Percentiles rank a stretch among this genome's conserved stretches.
Conservation (phyloP, 37 sponge, comb jelly and placozoan genomes). For the Geodia barretti region DNA sequence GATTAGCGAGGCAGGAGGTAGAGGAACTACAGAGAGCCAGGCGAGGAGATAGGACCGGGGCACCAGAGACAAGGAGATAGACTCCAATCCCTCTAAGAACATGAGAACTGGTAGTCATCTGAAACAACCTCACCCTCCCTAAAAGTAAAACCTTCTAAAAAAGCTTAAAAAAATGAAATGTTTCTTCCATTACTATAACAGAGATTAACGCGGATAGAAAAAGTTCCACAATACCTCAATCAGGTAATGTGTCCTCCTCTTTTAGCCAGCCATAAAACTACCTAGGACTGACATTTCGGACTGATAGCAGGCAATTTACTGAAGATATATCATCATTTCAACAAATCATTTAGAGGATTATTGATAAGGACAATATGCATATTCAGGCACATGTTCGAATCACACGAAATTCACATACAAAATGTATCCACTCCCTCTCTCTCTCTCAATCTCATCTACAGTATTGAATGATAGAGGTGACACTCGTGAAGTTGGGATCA, state of each 20-base stretch:
- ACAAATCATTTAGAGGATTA: too few species aligned
- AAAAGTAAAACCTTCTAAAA: background rate
- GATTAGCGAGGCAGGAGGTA: constrained; percentile 43
- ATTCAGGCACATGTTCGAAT: too few species aligned
- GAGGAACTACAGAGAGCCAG: constrained; percentile 52
- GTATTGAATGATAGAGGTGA: background rate
- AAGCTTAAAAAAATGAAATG: background rate
- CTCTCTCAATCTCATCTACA: too few species aligned
- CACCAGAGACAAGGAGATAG: background rate
- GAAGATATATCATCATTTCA: too few species aligned
- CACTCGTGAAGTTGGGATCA: background rate
- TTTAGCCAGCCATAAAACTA: too few species aligned
- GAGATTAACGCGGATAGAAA: background rate
- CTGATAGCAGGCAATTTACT: too few species aligned
- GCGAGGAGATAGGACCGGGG: constrained; percentile 4
- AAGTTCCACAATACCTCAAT: constrained; percentile 1
- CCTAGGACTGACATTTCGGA: too few species aligned
- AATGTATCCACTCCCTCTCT: too few species aligned
- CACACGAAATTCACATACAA: too few species aligned
- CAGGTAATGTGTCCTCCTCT: too few species aligned
- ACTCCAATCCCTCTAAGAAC: background rate
- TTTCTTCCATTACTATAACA: constrained; percentile 2
- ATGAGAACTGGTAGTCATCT: background rate
- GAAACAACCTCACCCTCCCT: background rate
- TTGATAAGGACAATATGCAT: too few species aligned